Conservation (phyloP, 1,140 invertebrate species). For the Brachionus manjavacas region DNA sequence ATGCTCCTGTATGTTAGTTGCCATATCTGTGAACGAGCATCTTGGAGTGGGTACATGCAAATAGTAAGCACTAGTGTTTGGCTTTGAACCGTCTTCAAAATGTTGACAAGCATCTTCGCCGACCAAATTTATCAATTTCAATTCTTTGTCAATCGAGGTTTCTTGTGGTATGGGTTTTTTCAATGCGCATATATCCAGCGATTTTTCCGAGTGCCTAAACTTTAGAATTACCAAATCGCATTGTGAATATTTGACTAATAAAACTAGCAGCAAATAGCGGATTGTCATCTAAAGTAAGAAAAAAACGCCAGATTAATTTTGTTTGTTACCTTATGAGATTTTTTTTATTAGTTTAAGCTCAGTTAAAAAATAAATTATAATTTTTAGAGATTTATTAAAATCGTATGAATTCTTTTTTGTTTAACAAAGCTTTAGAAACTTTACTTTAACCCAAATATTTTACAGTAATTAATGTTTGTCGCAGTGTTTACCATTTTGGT, state of each 20-base stretch:
- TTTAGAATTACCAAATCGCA: constrained; percentile 5
- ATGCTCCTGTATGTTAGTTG: constrained; percentile 3
- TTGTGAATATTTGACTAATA: background rate
- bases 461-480: background rate
- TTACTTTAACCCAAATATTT: background rate
- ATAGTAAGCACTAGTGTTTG: constrained; percentile 14
- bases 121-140: background rate
- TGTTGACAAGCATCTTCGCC: background rate
- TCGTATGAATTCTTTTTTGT: background rate
- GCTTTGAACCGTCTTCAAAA: background rate
- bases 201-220: background rate
- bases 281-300: background rate
- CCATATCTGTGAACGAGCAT: background rate
- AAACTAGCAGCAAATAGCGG: background rate
- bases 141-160: background rate
- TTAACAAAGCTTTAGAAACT: background rate
- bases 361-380: background rate
- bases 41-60: background rate
- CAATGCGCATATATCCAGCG: background rate
- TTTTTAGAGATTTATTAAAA: background rate
- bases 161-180: constrained; percentile 8
- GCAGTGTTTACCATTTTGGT: background rate
- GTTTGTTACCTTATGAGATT: background rate
- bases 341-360: background rate
- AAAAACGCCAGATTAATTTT: background rate